Conservation (phyloP, 2,797 vertebrate species). For the Neosalanx taihuensis region DNA sequence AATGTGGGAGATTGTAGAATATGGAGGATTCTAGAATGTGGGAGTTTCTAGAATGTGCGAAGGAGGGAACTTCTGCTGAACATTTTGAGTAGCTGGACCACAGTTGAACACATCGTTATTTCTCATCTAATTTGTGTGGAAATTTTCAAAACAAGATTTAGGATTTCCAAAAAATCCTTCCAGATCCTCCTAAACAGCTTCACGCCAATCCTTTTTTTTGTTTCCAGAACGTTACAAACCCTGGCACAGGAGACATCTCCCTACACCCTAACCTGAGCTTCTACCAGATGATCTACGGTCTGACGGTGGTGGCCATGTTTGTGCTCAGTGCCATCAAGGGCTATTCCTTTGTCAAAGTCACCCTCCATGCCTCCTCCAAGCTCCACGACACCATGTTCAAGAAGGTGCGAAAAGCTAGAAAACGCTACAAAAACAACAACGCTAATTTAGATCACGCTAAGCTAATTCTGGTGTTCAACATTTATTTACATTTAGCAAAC, state of each 20-base stretch:
- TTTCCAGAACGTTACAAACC: conserved; percentile 15
- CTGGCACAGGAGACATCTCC: conserved; percentile 40
- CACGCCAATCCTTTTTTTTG: neutral
- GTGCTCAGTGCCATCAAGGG: conserved; percentile 60
- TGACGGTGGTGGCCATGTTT: conserved; percentile 54
- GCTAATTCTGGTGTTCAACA: neutral
- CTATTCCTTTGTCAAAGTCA: conserved; percentile 69
- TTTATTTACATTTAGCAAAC: neutral
- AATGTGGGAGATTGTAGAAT: no score
- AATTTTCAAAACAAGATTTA: neutral
- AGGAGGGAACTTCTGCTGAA: no score
- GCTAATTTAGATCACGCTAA: no score
- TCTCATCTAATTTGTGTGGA: no score
- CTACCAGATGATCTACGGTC: conserved; percentile 69
- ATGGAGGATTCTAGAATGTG: no score
- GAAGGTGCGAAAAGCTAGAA: conserved; percentile 58
- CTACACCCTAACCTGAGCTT: conserved; percentile 60
- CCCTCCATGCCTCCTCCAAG: conserved; percentile 65
- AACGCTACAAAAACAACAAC: no score
- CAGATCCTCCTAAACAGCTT: no score
- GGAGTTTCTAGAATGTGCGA: no score
- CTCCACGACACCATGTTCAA: conserved; percentile 75
- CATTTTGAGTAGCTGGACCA: no score
- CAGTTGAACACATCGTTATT: no score
- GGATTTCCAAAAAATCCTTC: no score